A percentile compares a stretch with the other conserved stretches of the same genome.
Evolutionary conservation across 2,797 vertebrate genomes (phyloP).

Genomic region (Sitta carolinensis): DNA sequence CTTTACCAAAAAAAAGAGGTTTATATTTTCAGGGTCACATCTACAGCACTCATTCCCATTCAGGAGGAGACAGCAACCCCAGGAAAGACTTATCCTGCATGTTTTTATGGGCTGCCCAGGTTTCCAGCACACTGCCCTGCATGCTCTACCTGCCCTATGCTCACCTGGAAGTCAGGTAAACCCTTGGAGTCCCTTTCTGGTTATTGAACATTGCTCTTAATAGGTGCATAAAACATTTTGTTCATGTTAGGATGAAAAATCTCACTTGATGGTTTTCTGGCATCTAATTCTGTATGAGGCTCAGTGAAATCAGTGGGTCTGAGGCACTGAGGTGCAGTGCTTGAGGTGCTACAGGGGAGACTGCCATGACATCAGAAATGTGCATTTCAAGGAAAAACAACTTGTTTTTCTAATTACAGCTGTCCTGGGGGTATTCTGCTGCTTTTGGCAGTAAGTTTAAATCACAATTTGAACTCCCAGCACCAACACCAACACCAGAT

Average conservation of each 20-base stretch:
- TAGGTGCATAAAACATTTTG: background rate
- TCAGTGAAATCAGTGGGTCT: background rate
- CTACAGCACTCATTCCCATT: background rate
- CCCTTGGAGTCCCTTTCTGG: background rate
- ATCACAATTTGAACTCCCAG: background rate
- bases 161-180: background rate
- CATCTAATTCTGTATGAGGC: background rate
- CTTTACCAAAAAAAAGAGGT: accelerated
- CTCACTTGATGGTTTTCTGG: background rate
- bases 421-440: background rate
- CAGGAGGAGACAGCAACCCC: background rate
- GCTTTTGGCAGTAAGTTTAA: background rate
- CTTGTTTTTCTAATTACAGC: background rate
- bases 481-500: accelerated
- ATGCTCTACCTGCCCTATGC: accelerated
- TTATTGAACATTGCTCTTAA: background rate
- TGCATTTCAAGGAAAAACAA: background rate
- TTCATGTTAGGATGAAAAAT: background rate
- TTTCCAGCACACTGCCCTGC: background rate
- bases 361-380: background rate
- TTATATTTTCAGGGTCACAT: background rate
- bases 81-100: background rate
- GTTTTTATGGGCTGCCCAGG: background rate
- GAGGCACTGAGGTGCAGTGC: background rate
- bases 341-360: background rate